Evolutionary conservation across 2,888 invertebrate species (phyloP).

Genomic region (Pseudanteris insignis): DNA sequence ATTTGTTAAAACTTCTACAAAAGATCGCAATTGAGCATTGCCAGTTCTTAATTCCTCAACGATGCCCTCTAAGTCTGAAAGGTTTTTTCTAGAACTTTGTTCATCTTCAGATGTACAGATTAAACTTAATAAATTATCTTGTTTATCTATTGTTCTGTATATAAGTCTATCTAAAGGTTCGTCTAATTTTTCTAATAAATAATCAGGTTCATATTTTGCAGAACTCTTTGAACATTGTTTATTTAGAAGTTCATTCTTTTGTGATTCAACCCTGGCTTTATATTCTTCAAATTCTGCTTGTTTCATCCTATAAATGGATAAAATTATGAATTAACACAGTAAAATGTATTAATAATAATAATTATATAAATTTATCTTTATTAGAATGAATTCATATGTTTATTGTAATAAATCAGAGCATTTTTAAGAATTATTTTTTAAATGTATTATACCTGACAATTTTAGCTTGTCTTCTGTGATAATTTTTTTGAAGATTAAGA

Average conservation of each 20-base stretch:
- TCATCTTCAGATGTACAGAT: slow-evolving; percentile 50
- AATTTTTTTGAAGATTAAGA: slow-evolving; percentile 75
- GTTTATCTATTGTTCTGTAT: slow-evolving; percentile 74
- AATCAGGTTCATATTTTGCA: slow-evolving; percentile 48
- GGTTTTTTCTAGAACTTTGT: slow-evolving; percentile 62
- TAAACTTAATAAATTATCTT: slow-evolving; percentile 69
- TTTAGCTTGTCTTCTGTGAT: slow-evolving; percentile 75
- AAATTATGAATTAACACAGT: slow-evolving; percentile 4
- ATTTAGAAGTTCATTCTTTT: slow-evolving; percentile 50
- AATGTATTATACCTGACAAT: slow-evolving; percentile 62
- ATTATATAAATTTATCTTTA: not conserved
- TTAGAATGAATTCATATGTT: no score
- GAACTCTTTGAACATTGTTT: slow-evolving; percentile 51
- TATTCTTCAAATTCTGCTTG: slow-evolving; percentile 61
- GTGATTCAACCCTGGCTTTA: slow-evolving; percentile 55
- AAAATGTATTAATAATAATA: not conserved
- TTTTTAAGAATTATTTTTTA: no score
- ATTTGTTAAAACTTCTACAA: slow-evolving; percentile 71
- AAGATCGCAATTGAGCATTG: slow-evolving; percentile 72
- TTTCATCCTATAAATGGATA: slow-evolving; percentile 63
- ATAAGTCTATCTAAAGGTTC: slow-evolving; percentile 66
- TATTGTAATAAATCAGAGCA: no score
- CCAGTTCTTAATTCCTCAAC: slow-evolving; percentile 76
- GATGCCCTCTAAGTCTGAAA: slow-evolving; percentile 72
- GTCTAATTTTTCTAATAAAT: slow-evolving; percentile 48